Conservation (phyloP, 2,113 vertebrate genomes). For the Mirounga angustirostris region DNA sequence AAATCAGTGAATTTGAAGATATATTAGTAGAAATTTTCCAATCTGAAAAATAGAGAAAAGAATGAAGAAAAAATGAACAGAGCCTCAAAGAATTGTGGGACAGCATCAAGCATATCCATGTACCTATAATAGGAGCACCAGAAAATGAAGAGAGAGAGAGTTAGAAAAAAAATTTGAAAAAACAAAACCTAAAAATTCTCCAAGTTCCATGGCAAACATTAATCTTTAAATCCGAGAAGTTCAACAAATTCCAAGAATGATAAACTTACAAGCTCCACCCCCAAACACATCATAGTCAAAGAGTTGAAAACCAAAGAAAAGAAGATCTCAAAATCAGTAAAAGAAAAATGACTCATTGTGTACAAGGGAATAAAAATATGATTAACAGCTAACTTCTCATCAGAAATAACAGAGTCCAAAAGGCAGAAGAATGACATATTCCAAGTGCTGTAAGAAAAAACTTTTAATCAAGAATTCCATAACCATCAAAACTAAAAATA, state of each 20-base stretch:
- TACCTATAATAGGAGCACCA: background rate
- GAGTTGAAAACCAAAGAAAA: background rate
- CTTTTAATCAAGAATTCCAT: constrained; percentile 21
- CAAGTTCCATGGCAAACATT: constrained; percentile 30
- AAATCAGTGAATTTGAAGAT: constrained; percentile 3
- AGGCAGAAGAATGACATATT: background rate
- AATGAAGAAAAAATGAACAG: background rate
- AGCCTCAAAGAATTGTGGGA: background rate
- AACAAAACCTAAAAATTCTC: constrained; percentile 34
- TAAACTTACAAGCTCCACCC: background rate
- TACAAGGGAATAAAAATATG: background rate
- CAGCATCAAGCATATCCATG: background rate
- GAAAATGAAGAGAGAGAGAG: background rate
- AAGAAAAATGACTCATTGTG: constrained; percentile 24
- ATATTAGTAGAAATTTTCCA: constrained; percentile 48
- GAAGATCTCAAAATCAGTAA: background rate
- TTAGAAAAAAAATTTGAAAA: constrained; percentile 19
- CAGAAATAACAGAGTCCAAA: constrained; percentile 38
- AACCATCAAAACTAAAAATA: constrained; percentile 56
- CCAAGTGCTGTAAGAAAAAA: constrained; percentile 45
- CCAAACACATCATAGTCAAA: background rate
- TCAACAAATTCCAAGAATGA: background rate
- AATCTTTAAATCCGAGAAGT: constrained; percentile 44
- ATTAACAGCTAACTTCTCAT: constrained; percentile 27
- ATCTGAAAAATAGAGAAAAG: constrained; percentile 21